Percentiles rank a stretch among this genome's conserved stretches.
These are phyloP conservation scores for Tichodroma muraria DNA, from an alignment of 2,113 vertebrate genomes.

Conservation along the genomic window DNA sequence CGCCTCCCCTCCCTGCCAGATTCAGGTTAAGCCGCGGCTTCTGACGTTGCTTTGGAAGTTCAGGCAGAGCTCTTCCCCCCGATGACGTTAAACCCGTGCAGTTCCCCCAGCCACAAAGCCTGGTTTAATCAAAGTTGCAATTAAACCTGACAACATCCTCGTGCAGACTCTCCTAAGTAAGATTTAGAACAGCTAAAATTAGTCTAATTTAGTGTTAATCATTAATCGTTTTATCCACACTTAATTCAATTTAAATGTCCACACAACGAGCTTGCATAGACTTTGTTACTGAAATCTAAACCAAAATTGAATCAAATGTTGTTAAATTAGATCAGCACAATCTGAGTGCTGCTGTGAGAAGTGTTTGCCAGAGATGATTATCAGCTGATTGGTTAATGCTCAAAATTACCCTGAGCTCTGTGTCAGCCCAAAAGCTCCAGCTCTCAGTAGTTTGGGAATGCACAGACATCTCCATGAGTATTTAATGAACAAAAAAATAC, in stretches of 20 bases:
- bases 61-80: not conserved
- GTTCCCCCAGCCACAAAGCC: not conserved
- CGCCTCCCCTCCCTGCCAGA: not conserved
- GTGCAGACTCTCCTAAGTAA: not conserved
- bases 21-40: not conserved
- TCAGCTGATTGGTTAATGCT: not conserved
- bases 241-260: slow-evolving; percentile 48
- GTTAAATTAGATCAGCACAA: not conserved
- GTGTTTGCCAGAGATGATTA: not conserved
- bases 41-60: not conserved
- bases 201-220: slow-evolving; percentile 46
- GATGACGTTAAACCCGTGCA: not conserved
- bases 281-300: not conserved
- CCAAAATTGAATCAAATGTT: not conserved
- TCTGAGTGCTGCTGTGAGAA: not conserved
- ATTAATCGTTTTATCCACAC: slow-evolving; percentile 25
- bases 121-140: not conserved
- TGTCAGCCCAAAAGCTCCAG: not conserved
- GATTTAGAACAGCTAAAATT: slow-evolving; percentile 51
- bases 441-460: not conserved
- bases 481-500: accelerated
- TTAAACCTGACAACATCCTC: slow-evolving; percentile 21
- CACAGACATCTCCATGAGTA: not conserved
- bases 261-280: not conserved
- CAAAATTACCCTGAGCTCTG: not conserved